Evolutionary conservation across 2,888 invertebrate species (phyloP), one percentile per base, ranked within the genome.

Genomic region (Xylophagus ater): DNA sequence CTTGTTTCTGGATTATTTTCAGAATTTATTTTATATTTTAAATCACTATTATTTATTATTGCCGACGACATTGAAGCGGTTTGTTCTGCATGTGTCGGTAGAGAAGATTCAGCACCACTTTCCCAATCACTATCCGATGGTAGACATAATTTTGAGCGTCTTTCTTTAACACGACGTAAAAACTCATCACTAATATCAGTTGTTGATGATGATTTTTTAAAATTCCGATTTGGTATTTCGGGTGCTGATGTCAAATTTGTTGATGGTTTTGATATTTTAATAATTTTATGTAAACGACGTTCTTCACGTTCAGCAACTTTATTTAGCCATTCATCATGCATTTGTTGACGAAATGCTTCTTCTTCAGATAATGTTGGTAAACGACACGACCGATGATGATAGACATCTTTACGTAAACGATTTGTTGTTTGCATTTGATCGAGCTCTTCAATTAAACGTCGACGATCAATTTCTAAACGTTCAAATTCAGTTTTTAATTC

Each of bases 281-380:
- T 80, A 15, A 86, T 74, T 65, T 83, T 85, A 37, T 82, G 78
- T 44, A 81, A 74, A 50, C 81, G 81, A 30, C 88, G 70, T 54
- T 86, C 80, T 51, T 82, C 77, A 9, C 85, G 71, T 57, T 82
- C 81, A 4, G 80, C 76, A 53, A 87, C 78, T 63, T 86, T 81
- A 54, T 71, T 70, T 56, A 85, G 73, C 65, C 86, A 87, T 59
- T 87, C 87, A 50, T 81, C 73, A 62, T 83, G 87, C 86, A 88
- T 87, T 62, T 78, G 76, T 48, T 81, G 78, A 6, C 86, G 74
- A 51, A 82, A 75, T 28, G 74, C 68, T 59, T 86, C 83, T 45
- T 75, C 75, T 58, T 85, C 81, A 33, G 78, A 78, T 7, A 76
- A 73, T 8, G 75, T 48, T 26, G 76, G 60, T 34, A 61, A 24